phyloP scores from a whole-genome alignment of 2,888 invertebrate genomes.

The Desoria tigrina region DNA sequence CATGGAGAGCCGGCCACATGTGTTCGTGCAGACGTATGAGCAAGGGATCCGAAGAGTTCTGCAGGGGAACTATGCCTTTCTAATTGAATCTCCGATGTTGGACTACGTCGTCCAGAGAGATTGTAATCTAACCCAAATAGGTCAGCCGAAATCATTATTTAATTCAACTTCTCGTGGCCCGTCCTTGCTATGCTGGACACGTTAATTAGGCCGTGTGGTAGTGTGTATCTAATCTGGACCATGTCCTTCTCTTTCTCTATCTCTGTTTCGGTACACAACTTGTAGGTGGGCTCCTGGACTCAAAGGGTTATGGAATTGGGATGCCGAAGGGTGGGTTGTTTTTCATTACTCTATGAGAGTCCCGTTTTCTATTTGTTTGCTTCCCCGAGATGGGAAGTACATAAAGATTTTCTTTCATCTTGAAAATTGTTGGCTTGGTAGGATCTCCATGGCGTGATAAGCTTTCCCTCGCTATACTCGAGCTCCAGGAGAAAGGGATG shows the following conservation, averaged over 20 bases:
- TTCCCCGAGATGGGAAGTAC: neutral
- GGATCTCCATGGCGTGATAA: constrained; percentile 94
- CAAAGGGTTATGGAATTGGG: constrained; percentile 94
- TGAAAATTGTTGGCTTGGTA: constrained; percentile 53
- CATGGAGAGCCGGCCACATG: constrained; percentile 80
- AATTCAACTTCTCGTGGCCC: neutral
- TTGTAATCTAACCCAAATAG: constrained; percentile 85
- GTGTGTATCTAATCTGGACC: constrained; percentile 6
- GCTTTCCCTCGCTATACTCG: constrained; percentile 89
- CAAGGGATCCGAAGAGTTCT: constrained; percentile 86
- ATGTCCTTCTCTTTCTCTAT: neutral
- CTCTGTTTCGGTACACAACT: too few species aligned
- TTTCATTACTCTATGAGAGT: neutral
- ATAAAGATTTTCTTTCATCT: neutral
- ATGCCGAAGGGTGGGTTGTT: constrained; percentile 77
- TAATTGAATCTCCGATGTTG: constrained; percentile 97
- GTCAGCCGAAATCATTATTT: constrained; percentile 55
- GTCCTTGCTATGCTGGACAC: constrained; percentile 2
- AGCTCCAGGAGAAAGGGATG: constrained; percentile 91
- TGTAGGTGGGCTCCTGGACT: constrained; percentile 62
- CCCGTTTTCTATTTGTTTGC: neutral
- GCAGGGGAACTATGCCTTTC: constrained; percentile 89
- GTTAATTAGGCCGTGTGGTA: constrained; percentile 1
- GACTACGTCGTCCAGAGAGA: constrained; percentile 84
- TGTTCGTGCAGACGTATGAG: constrained; percentile 85